A percentile compares a stretch with the other conserved stretches of the same genome.
These are phyloP conservation scores for Aeoliscus strigatus DNA, from an alignment of 2,797 vertebrate species.

Conservation along the genomic window DNA sequence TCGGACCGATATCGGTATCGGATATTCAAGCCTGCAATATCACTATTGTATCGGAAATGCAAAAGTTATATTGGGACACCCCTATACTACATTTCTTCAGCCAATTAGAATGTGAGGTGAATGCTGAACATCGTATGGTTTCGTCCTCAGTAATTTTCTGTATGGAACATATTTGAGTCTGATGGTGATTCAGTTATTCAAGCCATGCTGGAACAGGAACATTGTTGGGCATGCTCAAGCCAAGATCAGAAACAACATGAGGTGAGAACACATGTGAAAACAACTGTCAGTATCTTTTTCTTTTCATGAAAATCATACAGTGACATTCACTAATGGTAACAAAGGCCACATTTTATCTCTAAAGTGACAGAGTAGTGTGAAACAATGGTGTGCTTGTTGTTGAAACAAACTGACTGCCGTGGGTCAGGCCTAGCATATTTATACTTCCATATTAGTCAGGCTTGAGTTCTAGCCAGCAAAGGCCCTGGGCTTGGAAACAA, in stretches of 20 bases:
- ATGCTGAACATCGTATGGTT: no score
- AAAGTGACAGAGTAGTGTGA: constrained; percentile 56
- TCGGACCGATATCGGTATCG: no score
- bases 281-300: constrained; percentile 36
- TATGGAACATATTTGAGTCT: constrained; percentile 4
- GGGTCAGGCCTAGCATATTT: constrained; percentile 73
- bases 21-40: no score
- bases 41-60: no score
- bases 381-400: constrained; percentile 72
- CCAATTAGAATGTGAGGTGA: no score
- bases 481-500: constrained; percentile 66
- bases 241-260: constrained; percentile 11
- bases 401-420: constrained; percentile 56
- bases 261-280: constrained; percentile 31
- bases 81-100: no score
- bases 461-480: constrained; percentile 61
- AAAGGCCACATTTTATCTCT: constrained; percentile 57
- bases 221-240: constrained; percentile 9
- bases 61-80: no score
- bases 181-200: constrained; percentile 1
- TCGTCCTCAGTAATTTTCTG: neutral
- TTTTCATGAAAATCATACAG: constrained; percentile 26
- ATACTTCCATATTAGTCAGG: constrained; percentile 72
- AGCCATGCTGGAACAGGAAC: constrained; percentile 13
- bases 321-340: constrained; percentile 41